Conservation (phyloP, 2,888 invertebrate species). For the Scaptomyza flava region DNA sequence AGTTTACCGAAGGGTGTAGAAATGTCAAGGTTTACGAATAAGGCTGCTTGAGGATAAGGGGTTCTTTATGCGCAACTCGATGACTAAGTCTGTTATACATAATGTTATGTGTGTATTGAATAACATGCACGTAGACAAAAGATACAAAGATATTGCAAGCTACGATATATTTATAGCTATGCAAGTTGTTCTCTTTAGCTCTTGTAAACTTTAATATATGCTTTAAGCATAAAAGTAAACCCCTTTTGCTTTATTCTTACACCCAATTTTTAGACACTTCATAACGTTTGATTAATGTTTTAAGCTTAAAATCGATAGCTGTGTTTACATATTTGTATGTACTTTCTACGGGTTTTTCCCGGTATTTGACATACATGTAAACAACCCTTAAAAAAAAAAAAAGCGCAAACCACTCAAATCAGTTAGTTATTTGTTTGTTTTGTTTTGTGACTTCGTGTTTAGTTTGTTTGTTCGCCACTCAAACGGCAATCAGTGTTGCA, state of each 20-base stretch:
- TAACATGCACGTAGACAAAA: neutral
- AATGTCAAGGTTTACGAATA: constrained; percentile 64
- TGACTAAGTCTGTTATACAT: neutral
- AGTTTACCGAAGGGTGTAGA: neutral
- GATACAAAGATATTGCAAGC: neutral
- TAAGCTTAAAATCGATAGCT: neutral
- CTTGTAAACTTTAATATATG: no score
- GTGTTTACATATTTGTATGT: no score
- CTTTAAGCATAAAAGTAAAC: no score
- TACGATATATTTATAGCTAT: neutral
- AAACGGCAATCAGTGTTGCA: constrained; percentile 68
- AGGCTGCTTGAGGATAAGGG: neutral
- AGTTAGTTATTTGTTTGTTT: constrained; percentile 5
- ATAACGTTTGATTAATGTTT: neutral
- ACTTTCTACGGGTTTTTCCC: no score
- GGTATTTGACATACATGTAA: no score
- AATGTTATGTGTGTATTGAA: neutral
- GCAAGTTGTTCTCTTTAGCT: neutral
- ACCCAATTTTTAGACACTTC: neutral
- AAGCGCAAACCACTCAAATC: constrained; percentile 25
- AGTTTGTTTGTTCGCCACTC: constrained; percentile 26
- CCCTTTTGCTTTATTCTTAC: neutral
- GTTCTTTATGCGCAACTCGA: neutral
- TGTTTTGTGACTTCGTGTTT: no score
- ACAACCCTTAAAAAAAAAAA: no score